phyloP scores from a whole-genome alignment of 2,113 vertebrate genomes.

The Petrocephalus microphthalmus region DNA sequence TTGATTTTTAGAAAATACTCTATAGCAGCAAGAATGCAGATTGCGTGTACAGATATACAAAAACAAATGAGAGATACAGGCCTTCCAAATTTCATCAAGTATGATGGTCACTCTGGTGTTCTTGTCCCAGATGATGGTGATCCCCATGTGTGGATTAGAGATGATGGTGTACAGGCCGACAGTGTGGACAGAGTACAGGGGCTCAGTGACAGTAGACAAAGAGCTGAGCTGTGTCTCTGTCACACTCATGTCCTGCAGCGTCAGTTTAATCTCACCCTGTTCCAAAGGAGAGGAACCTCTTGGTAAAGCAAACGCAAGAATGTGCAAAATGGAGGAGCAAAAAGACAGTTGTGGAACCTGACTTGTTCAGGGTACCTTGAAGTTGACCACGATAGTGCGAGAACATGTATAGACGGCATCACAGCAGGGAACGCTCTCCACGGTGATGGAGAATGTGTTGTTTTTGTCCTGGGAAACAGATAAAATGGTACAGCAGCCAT shows the following conservation, averaged over 20 bases:
- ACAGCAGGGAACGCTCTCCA: constrained; percentile 73
- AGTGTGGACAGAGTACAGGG: constrained; percentile 56
- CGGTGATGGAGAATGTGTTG: constrained; percentile 62
- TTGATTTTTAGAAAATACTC: not conserved
- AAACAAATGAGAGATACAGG: constrained; percentile 33
- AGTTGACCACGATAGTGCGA: constrained; percentile 58
- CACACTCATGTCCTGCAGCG: constrained; percentile 50
- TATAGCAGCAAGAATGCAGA: not conserved
- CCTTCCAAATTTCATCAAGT: constrained; percentile 57
- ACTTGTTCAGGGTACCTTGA: constrained; percentile 49
- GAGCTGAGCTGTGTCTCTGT: constrained; percentile 22
- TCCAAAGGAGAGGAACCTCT: not conserved
- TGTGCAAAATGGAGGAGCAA: too few relatives aligned
- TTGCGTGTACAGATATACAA: not conserved
- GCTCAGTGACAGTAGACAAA: not conserved
- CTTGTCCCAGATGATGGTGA: constrained; percentile 75
- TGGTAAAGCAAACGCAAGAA: not conserved
- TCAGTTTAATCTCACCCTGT: constrained; percentile 48
- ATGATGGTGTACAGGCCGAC: constrained; percentile 71
- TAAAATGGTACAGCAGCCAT: not conserved
- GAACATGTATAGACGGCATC: constrained; percentile 73
- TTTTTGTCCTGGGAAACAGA: constrained; percentile 57
- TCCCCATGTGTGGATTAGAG: constrained; percentile 48
- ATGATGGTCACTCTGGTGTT: constrained; percentile 65
- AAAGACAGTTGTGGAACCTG: not conserved